phyloP scores from a whole-genome alignment of 2,888 invertebrate species.

The Drosophila buzzatii region DNA sequence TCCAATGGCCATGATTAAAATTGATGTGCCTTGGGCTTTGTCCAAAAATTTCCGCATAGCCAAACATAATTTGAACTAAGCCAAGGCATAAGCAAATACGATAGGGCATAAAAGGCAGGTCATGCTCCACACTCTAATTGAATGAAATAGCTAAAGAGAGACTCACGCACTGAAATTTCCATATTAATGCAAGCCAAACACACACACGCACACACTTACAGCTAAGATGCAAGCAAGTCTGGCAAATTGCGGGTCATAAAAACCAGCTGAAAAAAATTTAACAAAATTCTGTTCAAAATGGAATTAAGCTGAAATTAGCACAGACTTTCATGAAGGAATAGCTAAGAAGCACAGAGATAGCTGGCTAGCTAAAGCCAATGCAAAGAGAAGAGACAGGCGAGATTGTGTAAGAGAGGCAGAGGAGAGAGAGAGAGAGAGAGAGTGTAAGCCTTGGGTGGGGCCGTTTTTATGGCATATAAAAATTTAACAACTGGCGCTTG shows the following conservation, averaged over 20 bases:
- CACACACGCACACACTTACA: constrained; percentile 16
- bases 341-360: not conserved
- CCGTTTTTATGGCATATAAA: constrained; percentile 70
- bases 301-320: constrained; percentile 71
- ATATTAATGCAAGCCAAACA: constrained; percentile 65
- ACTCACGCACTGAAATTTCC: constrained; percentile 65
- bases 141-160: constrained; percentile 68
- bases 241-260: constrained; percentile 54
- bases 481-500: constrained; percentile 70
- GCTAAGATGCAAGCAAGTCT: constrained; percentile 17
- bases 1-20: constrained; percentile 72
- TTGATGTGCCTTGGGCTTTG: constrained; percentile 73
- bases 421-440: not conserved
- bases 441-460: not conserved
- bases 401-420: not conserved
- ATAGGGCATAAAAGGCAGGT: constrained; percentile 57
- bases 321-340: constrained; percentile 23
- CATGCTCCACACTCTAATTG: constrained; percentile 61
- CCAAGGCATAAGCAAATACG: constrained; percentile 70
- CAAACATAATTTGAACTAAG: constrained; percentile 78
- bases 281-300: constrained; percentile 39
- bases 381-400: too few relatives aligned
- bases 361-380: not conserved
- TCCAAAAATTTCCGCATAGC: constrained; percentile 74
- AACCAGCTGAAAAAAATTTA: constrained; percentile 21